These are phyloP conservation scores for Microdon myrmicae DNA, from an alignment of 2,888 invertebrate genomes.

Conservation along the genomic window DNA sequence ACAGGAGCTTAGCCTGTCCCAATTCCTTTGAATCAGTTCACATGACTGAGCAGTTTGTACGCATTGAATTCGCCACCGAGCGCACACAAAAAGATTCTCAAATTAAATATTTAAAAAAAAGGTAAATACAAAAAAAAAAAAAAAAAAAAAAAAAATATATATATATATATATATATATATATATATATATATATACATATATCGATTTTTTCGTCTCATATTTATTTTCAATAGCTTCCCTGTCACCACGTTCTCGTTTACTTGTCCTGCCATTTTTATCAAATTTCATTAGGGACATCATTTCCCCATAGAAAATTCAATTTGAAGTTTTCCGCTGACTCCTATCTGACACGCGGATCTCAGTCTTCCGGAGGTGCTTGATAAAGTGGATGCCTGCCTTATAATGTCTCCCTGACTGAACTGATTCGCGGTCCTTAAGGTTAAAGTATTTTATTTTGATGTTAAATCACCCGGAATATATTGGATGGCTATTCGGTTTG, in stretches of 20 bases:
- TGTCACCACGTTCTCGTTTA: too few species aligned
- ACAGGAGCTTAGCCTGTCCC: conserved; percentile 15
- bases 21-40: conserved; percentile 44
- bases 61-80: conserved; percentile 42
- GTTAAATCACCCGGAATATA: conserved; percentile 49
- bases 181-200: too few species aligned
- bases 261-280: conserved; percentile 40
- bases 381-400: too few species aligned
- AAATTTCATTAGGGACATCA: conserved; percentile 49
- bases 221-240: too few species aligned
- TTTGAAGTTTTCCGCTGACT: conserved; percentile 47
- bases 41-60: conserved; percentile 43
- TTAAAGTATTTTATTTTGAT: conserved; percentile 36
- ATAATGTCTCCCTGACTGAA: conserved; percentile 24
- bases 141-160: too few species aligned
- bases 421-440: conserved; percentile 17
- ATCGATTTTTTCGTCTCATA: too few species aligned
- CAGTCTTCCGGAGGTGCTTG: too few species aligned
- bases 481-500: conserved; percentile 45
- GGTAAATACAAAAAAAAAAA: too few species aligned
- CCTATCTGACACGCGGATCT: too few species aligned
- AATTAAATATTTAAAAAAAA: conserved; percentile 41
- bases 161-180: too few species aligned
- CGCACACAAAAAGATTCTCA: conserved; percentile 42
- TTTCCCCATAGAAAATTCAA: conserved; percentile 48